phyloP scores from a whole-genome alignment of 2,797 vertebrate species.

The Ctenopoma multispine region DNA sequence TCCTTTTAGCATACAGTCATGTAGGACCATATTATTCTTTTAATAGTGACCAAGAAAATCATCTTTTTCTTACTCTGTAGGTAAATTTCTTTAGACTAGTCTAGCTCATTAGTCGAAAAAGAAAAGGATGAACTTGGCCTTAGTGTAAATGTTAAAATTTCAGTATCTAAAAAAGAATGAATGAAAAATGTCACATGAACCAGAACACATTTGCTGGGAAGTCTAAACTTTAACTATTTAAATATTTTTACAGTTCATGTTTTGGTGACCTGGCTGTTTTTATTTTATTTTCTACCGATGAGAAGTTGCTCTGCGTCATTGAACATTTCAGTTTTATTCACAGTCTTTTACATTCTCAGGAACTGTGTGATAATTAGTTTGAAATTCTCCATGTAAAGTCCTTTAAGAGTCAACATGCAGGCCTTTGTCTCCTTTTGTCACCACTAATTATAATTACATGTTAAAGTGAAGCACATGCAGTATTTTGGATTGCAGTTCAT shows the following conservation, averaged over 20 bases:
- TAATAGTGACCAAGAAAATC: not conserved
- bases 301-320: not conserved
- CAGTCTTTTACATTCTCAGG: slow-evolving; percentile 65
- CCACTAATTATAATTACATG: slow-evolving; percentile 17
- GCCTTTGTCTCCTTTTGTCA: slow-evolving; percentile 17
- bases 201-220: not conserved
- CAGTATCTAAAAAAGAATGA: not conserved
- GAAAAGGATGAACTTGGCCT: not conserved
- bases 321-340: slow-evolving; percentile 20
- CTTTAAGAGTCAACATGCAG: slow-evolving; percentile 11
- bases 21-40: not conserved
- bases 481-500: slow-evolving; percentile 53
- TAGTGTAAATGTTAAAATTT: not conserved
- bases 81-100: not conserved
- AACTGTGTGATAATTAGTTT: slow-evolving; percentile 55
- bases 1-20: not conserved
- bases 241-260: slow-evolving; percentile 1
- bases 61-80: slow-evolving; percentile 10
- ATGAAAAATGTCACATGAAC: not conserved
- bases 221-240: not conserved
- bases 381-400: slow-evolving; percentile 38
- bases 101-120: slow-evolving; percentile 3
- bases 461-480: slow-evolving; percentile 65
- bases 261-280: slow-evolving; percentile 33
- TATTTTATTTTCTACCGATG: not conserved